Evolutionary conservation across 2,113 vertebrate genomes (phyloP).

Genomic region (Ondatra zibethicus): DNA sequence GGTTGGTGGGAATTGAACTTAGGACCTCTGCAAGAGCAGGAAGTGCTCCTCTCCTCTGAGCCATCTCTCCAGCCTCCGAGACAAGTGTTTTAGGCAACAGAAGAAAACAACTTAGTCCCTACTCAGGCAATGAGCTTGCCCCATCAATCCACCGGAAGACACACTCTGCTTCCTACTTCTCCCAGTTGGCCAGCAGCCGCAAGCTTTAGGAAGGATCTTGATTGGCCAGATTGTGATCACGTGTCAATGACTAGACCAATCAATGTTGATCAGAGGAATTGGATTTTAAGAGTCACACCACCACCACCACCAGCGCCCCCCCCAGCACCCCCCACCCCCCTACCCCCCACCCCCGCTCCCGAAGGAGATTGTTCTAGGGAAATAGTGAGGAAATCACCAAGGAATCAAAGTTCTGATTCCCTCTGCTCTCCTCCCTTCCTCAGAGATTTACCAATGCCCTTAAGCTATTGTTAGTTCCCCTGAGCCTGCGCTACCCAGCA

Average conservation of each 20-base stretch:
- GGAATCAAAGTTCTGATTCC: neutral
- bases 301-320: too few species aligned
- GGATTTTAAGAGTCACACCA: neutral
- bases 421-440: neutral
- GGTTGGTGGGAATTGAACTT: too few species aligned
- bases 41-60: too few species aligned
- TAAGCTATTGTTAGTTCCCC: neutral
- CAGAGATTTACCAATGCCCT: neutral
- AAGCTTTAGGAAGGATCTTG: neutral
- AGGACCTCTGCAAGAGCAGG: too few species aligned
- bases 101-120: neutral
- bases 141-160: neutral
- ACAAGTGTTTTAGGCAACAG: neutral
- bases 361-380: neutral
- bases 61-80: too few species aligned
- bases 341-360: too few species aligned
- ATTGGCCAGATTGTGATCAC: conserved; percentile 5
- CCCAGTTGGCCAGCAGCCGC: neutral
- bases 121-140: neutral
- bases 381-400: neutral
- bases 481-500: neutral
- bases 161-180: neutral
- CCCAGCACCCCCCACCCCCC: too few species aligned
- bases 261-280: neutral
- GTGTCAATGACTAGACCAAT: neutral